Base-by-base conservation (phyloP, 1,140 invertebrate species). In the Octopus sinensis region DNA sequence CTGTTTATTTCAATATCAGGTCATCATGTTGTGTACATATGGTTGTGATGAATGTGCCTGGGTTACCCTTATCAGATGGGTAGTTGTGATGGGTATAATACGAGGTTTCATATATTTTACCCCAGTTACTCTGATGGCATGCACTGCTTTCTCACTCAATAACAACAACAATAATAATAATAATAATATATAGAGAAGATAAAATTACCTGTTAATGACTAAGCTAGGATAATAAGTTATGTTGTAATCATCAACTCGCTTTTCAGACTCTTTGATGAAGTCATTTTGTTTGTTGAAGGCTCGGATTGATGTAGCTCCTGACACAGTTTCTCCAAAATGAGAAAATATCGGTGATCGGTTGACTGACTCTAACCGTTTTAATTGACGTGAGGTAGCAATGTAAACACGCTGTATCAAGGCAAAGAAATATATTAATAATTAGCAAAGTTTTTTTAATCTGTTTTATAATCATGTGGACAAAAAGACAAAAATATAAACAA, bases 311-410 rank as follows among this genome's bases (percentile, higher is more conserved):
- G 82, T 82, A 4, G 86, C 89, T 17, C 90, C 90, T 0, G 86
- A 88, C 30, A 91, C 85, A 13, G 88, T 98, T 93, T 99, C 97
- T 79, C 96, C 95, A 90, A 99, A 99, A 92, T 99, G 97, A 5
- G 97, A 98, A 91, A 98, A 99, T 87, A 99, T 98, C 0, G 98
- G 98, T 10, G 97, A 99, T 78, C 97, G 93, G n/a, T 96, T 97
- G 0, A 98, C 95, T 0, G 97, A 99, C 90, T 99, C 97, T 53
- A 99, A 89, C 75, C 98, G 93, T 92, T 98, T 99, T 80, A 99
- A 90, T 89, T 99, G 98, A 52, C 98, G 91, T 4, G 97, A 98
- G 0, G 97, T 96, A 1, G 94, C 92, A 77, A 99, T 96, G 90
- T 99, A 99, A 92, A 98, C 97, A 84, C 96, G 94, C 93, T 98